Conservation (phyloP, 2,888 invertebrate genomes). For the Drosophila trichaetosa region DNA sequence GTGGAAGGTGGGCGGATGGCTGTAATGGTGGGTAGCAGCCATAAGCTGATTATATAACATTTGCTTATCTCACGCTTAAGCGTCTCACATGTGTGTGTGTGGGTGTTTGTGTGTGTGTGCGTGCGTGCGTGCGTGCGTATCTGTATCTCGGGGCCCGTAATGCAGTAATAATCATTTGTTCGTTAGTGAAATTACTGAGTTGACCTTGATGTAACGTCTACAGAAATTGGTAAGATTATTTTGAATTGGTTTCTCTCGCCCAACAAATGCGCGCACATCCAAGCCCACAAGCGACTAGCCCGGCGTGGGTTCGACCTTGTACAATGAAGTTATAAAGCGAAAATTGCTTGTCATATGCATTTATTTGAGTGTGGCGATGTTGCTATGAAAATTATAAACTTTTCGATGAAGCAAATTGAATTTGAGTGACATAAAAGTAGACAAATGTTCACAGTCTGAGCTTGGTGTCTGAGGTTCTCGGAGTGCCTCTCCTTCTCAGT, state of each 20-base stretch:
- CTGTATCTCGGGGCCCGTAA: constrained; percentile 41
- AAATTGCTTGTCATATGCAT: constrained; percentile 67
- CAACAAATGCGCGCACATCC: constrained; percentile 21
- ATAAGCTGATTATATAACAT: constrained; percentile 75
- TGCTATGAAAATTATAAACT: constrained; percentile 66
- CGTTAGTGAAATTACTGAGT: constrained; percentile 69
- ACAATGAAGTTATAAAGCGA: constrained; percentile 71
- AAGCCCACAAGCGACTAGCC: not conserved
- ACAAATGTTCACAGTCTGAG: constrained; percentile 51
- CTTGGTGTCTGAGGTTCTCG: constrained; percentile 21
- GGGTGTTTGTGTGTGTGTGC: constrained; percentile 17
- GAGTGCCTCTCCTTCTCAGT: constrained; percentile 12
- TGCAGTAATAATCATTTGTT: constrained; percentile 80
- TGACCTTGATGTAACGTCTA: constrained; percentile 68
- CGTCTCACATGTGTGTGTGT: constrained; percentile 41
- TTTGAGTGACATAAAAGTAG: constrained; percentile 63
- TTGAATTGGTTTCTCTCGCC: constrained; percentile 67
- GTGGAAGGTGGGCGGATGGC: not conserved
- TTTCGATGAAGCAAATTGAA: constrained; percentile 66
- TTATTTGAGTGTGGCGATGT: not conserved
- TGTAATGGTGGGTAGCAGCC: constrained; percentile 8
- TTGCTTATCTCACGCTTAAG: constrained; percentile 73
- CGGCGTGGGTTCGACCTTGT: constrained; percentile 46
- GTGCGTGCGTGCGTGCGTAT: constrained; percentile 7
- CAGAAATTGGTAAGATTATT: constrained; percentile 75